Conservation (phyloP, 2,888 invertebrate genomes). For the Scelioninae gen. 1 region DNA sequence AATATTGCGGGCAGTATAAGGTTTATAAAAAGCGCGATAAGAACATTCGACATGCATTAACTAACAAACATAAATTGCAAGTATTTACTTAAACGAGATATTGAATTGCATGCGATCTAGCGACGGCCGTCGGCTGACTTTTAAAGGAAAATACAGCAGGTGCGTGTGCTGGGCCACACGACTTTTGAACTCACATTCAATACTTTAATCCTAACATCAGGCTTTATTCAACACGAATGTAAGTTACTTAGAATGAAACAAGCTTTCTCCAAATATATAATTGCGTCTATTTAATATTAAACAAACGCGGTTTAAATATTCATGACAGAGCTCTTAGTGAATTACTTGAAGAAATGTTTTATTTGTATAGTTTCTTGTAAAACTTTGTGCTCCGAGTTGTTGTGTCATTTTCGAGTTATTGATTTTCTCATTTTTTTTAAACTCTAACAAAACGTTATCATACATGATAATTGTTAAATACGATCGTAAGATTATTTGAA, state of each 20-base stretch:
- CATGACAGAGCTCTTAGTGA: too few species aligned
- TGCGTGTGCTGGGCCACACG: conserved; percentile 70
- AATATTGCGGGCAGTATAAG: neutral
- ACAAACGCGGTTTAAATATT: too few species aligned
- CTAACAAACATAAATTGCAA: conserved; percentile 32
- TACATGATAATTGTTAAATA: too few species aligned
- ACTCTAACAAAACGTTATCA: too few species aligned
- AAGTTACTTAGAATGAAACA: conserved; percentile 13
- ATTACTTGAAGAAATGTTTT: too few species aligned
- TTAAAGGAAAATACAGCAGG: conserved; percentile 75
- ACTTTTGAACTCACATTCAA: conserved; percentile 59
- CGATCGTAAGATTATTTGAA: too few species aligned
- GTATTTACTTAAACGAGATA: conserved; percentile 51
- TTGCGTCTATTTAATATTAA: too few species aligned
- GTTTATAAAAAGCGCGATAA: conserved; percentile 5
- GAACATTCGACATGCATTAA: conserved; percentile 30
- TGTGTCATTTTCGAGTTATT: too few species aligned
- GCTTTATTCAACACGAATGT: conserved; percentile 28
- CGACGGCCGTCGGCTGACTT: conserved; percentile 79
- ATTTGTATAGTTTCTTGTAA: too few species aligned
- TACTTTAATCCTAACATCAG: conserved; percentile 39
- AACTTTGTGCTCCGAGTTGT: too few species aligned
- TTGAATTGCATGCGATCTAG: conserved; percentile 67
- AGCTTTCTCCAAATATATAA: neutral
- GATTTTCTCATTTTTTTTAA: too few species aligned